Evolutionary conservation across 2,797 vertebrate species (phyloP).

Genomic region (Cyclura pinguis): DNA sequence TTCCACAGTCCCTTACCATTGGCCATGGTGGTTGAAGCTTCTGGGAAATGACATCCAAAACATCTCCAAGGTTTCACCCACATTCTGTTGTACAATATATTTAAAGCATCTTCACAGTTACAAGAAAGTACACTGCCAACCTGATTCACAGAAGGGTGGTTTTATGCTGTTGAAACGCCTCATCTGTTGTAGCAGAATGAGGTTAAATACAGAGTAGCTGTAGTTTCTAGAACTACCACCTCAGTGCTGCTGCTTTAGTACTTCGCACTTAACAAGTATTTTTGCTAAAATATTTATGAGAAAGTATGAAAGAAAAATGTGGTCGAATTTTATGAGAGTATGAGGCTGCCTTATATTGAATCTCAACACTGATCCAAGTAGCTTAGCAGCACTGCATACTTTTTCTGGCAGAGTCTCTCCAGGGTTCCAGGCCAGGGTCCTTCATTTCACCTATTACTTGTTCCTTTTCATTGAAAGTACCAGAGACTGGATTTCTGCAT

Average conservation of each 20-base stretch:
- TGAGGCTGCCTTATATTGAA: neutral
- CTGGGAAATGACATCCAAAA: no score
- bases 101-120: neutral
- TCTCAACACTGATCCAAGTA: no score
- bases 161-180: no score
- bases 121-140: neutral
- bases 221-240: neutral
- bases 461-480: neutral
- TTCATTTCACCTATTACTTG: neutral
- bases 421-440: no score
- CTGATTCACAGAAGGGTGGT: neutral
- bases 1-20: no score
- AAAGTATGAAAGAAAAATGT: neutral
- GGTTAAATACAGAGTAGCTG: neutral
- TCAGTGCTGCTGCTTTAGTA: neutral
- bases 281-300: slow-evolving; percentile 9
- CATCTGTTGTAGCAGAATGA: neutral
- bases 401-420: no score
- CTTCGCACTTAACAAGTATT: neutral
- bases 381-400: no score
- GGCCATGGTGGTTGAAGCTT: no score
- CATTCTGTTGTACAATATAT: no score
- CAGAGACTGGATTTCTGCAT: neutral
- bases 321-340: neutral
- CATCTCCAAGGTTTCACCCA: no score